Evolutionary conservation across 37 sponge, comb jelly and placozoan species (phyloP).

Genomic region (Tethya wilhelma): DNA sequence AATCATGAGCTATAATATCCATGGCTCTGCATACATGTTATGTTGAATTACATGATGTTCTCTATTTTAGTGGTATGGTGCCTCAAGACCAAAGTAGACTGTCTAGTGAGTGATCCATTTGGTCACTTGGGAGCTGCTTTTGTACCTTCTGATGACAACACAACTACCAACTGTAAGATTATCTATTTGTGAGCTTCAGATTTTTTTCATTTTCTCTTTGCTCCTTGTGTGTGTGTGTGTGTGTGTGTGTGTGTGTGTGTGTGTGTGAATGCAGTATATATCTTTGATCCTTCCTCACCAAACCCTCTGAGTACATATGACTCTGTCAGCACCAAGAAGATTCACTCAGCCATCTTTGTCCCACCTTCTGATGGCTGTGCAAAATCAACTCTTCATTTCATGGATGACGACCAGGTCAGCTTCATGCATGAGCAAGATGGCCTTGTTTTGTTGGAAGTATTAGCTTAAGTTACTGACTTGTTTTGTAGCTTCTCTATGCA

Average conservation of each 20-base stretch:
- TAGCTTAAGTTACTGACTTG: too few species aligned
- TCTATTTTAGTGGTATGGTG: slow-evolving; percentile 52
- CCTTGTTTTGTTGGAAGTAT: too few species aligned
- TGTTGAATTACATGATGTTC: background rate
- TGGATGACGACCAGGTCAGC: slow-evolving; percentile 48
- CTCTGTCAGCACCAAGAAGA: slow-evolving; percentile 3
- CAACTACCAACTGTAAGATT: background rate
- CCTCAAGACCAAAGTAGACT: slow-evolving; percentile 35
- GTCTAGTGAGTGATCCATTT: slow-evolving; percentile 45
- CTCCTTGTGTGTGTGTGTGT: too few species aligned
- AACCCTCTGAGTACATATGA: slow-evolving; percentile 51
- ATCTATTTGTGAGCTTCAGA: background rate
- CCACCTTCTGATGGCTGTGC: background rate
- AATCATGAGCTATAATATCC: background rate
- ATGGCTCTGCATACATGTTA: background rate
- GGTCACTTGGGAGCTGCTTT: slow-evolving; percentile 44
- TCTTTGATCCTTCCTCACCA: slow-evolving; percentile 46
- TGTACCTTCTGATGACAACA: slow-evolving; percentile 6
- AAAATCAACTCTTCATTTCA: slow-evolving; percentile 41
- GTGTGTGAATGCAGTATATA: slow-evolving; percentile 68
- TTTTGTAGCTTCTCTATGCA: too few species aligned
- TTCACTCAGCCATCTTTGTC: slow-evolving; percentile 58
- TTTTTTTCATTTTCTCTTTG: too few species aligned
- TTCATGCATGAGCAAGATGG: background rate
- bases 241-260: too few species aligned